A percentile compares a stretch with the other conserved stretches of the same genome.
These are phyloP conservation scores for Dynastes maya DNA, from an alignment of 2,888 invertebrate species.

Conservation along the genomic window DNA sequence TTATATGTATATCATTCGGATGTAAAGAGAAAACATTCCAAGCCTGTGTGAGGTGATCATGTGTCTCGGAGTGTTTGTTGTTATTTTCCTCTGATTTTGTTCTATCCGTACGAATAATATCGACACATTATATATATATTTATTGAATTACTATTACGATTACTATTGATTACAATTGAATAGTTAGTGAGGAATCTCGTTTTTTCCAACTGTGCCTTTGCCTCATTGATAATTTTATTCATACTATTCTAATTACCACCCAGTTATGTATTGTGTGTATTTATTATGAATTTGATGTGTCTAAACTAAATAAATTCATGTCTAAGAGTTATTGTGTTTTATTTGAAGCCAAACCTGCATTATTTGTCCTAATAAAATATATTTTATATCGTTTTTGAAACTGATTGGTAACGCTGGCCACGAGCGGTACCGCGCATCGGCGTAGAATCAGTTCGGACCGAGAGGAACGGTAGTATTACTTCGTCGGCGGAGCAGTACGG, in stretches of 20 bases:
- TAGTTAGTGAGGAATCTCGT: conserved; percentile 61
- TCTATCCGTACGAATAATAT: conserved; percentile 27
- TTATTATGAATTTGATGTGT: conserved; percentile 67
- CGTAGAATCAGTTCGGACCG: too few species aligned
- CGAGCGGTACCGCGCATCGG: too few species aligned
- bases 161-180: conserved; percentile 52
- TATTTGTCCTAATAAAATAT: too few species aligned
- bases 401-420: too few species aligned
- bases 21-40: conserved; percentile 43
- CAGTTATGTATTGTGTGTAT: conserved; percentile 66
- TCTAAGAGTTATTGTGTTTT: conserved; percentile 39
- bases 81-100: neutral
- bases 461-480: too few species aligned
- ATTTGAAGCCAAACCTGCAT: neutral
- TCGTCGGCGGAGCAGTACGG: too few species aligned
- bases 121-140: conserved; percentile 22
- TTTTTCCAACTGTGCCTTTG: conserved; percentile 70
- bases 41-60: conserved; percentile 48
- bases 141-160: conserved; percentile 51
- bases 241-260: conserved; percentile 64
- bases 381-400: neutral
- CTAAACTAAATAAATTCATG: conserved; percentile 59
- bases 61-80: conserved; percentile 55
- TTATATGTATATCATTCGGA: conserved; percentile 19
- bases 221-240: conserved; percentile 64